phyloP scores from a whole-genome alignment of 2,113 vertebrate genomes.

The Menidia beryllina region DNA sequence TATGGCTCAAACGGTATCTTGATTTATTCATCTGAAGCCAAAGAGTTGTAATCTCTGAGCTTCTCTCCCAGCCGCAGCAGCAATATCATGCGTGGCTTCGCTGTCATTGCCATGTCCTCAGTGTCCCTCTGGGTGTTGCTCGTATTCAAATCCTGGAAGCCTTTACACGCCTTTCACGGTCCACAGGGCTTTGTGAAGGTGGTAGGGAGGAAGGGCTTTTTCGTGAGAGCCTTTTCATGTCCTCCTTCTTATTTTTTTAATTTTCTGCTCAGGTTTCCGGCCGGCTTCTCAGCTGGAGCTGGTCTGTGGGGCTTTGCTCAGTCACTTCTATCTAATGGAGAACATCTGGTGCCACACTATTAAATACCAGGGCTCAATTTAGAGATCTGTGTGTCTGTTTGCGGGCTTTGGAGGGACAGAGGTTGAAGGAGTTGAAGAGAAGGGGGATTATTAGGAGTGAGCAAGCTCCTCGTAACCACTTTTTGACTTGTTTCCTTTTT shows the following conservation, averaged over 20 bases:
- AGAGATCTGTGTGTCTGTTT: conserved; percentile 10
- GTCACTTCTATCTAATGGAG: conserved; percentile 65
- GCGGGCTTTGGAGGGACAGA: no score
- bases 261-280: conserved; percentile 49
- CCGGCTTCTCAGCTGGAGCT: conserved; percentile 54
- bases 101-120: background rate
- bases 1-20: background rate
- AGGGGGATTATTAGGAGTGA: conserved; percentile 22
- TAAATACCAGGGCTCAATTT: conserved; percentile 32
- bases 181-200: conserved; percentile 14
- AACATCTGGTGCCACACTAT: conserved; percentile 71
- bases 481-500: no score
- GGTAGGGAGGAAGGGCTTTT: conserved; percentile 8
- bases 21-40: background rate
- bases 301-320: conserved; percentile 65
- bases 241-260: conserved; percentile 7
- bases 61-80: conserved; percentile 2
- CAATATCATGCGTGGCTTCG: conserved; percentile 21
- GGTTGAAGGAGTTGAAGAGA: background rate
- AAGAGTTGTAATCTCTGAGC: background rate
- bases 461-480: no score
- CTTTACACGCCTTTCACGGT: conserved; percentile 35
- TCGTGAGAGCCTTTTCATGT: conserved; percentile 51
- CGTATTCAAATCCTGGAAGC: conserved; percentile 29
- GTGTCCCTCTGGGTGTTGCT: background rate